phyloP scores from a whole-genome alignment of 2,797 vertebrate species.

The Notoglanidium macrostoma region DNA sequence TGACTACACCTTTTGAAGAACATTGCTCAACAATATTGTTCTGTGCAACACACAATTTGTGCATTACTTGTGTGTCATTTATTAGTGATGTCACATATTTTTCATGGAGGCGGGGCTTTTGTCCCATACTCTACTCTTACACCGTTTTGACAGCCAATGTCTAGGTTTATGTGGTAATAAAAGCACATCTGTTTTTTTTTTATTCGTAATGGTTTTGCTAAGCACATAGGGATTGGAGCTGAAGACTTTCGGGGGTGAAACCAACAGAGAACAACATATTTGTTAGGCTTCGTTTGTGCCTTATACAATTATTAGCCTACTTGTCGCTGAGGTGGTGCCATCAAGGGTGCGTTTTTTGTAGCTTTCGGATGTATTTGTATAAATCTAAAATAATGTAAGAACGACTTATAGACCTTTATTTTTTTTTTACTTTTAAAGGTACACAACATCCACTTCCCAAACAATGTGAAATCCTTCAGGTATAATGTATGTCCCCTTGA shows the following conservation, averaged over 20 bases:
- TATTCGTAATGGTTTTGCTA: neutral
- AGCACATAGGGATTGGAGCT: neutral
- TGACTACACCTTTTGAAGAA: neutral
- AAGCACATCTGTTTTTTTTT: neutral
- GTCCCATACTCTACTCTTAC: neutral
- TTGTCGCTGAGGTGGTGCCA: neutral
- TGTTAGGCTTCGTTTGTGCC: neutral
- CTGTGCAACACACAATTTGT: no score
- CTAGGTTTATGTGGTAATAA: neutral
- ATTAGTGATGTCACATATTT: constrained; percentile 18
- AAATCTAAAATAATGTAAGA: neutral
- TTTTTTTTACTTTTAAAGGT: neutral
- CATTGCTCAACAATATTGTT: neutral
- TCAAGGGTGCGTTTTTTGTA: neutral
- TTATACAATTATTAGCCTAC: neutral
- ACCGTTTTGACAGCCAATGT: neutral
- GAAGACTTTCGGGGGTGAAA: neutral
- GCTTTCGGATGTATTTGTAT: neutral
- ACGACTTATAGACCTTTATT: neutral
- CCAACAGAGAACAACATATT: neutral
- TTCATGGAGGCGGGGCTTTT: neutral
- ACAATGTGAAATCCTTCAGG: neutral
- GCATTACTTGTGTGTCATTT: neutral
- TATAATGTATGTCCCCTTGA: neutral
- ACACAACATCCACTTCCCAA: no score